Conservation (phyloP, 2,113 vertebrate genomes). For the Sula dactylatra region DNA sequence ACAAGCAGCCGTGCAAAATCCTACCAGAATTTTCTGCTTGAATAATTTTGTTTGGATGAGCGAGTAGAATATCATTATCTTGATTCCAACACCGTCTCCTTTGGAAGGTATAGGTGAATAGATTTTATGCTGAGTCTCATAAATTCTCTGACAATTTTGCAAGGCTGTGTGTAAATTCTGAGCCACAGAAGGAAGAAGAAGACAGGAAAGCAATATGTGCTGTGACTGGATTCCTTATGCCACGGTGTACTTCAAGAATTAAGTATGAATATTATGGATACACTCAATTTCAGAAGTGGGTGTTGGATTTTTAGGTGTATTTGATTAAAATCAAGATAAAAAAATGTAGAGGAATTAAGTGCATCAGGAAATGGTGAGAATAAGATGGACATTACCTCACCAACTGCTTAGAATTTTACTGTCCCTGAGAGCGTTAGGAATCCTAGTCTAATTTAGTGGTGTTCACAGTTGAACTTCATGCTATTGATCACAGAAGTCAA, state of each 20-base stretch:
- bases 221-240: background rate
- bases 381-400: background rate
- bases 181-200: background rate
- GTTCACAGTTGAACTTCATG: background rate
- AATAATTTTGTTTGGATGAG: constrained; percentile 30
- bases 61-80: constrained; percentile 21
- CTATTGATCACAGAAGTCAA: background rate
- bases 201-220: background rate
- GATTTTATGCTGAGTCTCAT: constrained; percentile 37
- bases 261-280: background rate
- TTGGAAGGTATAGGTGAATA: constrained; percentile 1
- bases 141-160: constrained; percentile 49
- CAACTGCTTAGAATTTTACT: background rate
- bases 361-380: background rate
- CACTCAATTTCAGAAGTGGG: background rate
- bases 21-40: constrained; percentile 16
- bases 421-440: background rate
- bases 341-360: background rate
- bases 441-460: background rate
- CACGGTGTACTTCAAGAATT: background rate
- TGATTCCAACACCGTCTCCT: background rate
- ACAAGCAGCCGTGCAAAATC: background rate
- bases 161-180: constrained; percentile 41
- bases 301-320: background rate
- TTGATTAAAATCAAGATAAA: background rate